Evolutionary conservation across 2,888 invertebrate species (phyloP).

Genomic region (Dryococelus australis): DNA sequence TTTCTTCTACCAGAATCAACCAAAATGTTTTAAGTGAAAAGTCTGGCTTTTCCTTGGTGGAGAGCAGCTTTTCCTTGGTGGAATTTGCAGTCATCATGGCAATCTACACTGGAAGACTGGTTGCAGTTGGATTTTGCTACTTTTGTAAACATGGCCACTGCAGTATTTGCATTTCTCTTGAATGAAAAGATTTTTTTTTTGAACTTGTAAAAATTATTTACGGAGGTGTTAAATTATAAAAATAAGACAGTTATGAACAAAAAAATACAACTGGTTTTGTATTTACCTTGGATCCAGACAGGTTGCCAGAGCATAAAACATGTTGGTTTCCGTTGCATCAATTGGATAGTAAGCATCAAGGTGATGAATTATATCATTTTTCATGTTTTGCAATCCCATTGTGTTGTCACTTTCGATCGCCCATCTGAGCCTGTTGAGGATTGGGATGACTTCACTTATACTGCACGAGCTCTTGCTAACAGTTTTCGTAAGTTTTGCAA

Average conservation of each 20-base stretch:
- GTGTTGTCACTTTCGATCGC: not conserved
- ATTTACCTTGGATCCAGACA: conserved; percentile 2
- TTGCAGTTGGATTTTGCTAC: not conserved
- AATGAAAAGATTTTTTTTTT: not conserved
- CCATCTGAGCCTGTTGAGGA: not conserved
- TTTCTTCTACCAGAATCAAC: not conserved
- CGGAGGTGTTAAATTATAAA: not conserved
- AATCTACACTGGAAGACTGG: not conserved
- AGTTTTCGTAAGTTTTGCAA: not conserved
- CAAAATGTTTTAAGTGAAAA: not conserved
- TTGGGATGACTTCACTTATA: no score
- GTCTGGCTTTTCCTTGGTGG: not conserved
- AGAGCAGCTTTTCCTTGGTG: not conserved
- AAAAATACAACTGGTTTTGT: not conserved
- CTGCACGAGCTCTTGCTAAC: not conserved
- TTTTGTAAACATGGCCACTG: not conserved
- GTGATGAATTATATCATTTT: not conserved
- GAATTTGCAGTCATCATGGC: not conserved
- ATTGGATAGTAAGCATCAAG: not conserved
- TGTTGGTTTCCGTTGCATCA: no score
- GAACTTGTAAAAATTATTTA: not conserved
- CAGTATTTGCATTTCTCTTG: no score
- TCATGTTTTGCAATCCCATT: not conserved
- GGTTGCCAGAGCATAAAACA: not conserved
- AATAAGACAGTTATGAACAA: no score